Conservation (phyloP, 2,888 invertebrate species). For the Lycaena phlaeas region DNA sequence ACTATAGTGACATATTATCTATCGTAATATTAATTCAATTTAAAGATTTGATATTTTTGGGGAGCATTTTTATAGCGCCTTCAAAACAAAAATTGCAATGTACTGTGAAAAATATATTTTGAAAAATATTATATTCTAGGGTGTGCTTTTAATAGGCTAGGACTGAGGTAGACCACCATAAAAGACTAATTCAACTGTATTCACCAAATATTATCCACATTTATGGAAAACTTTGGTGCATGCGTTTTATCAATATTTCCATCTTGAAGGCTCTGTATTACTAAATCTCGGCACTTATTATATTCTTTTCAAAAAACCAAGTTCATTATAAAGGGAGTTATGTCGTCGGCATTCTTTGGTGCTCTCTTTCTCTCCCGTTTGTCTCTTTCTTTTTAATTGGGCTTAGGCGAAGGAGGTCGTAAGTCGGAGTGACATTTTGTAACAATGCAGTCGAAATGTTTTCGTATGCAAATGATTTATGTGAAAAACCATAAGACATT, state of each 20-base stretch:
- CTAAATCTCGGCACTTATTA: constrained; percentile 11
- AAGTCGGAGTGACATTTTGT: constrained; percentile 69
- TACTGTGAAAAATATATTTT: too few relatives aligned
- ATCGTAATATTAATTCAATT: too few relatives aligned
- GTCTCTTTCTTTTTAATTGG: constrained; percentile 57
- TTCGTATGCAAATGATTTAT: constrained; percentile 72
- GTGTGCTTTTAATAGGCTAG: too few relatives aligned
- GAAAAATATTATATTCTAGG: too few relatives aligned
- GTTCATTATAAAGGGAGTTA: constrained; percentile 1
- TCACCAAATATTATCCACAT: too few relatives aligned
- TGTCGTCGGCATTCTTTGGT: constrained; percentile 51
- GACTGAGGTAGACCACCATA: too few relatives aligned
- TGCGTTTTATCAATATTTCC: too few relatives aligned
- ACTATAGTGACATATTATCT: too few relatives aligned
- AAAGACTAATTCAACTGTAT: too few relatives aligned
- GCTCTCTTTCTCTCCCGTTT: constrained; percentile 36
- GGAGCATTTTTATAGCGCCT: constrained; percentile 6
- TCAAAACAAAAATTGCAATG: not conserved
- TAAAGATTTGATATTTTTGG: too few relatives aligned
- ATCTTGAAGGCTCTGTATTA: too few relatives aligned
- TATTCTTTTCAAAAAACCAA: constrained; percentile 3
- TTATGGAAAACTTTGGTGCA: too few relatives aligned
- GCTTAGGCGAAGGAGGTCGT: constrained; percentile 65
- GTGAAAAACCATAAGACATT: constrained; percentile 55
- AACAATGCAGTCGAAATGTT: constrained; percentile 69